phyloP scores from a whole-genome alignment of 1,140 invertebrate genomes.

The Hyposmocoma kahamanoa region DNA sequence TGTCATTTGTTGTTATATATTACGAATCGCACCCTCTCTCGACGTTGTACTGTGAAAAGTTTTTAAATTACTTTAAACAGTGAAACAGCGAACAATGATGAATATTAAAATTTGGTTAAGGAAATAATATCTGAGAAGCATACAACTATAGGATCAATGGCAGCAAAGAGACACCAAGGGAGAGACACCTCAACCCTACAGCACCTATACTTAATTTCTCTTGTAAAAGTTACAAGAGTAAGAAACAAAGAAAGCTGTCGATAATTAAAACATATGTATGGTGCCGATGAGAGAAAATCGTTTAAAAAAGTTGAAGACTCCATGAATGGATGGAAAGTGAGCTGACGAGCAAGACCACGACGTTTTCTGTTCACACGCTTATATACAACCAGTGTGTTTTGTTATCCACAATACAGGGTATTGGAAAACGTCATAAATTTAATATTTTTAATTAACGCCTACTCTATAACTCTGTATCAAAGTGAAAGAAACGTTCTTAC shows the following conservation, averaged over 20 bases:
- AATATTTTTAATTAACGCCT: background rate
- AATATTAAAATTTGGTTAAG: too few species aligned
- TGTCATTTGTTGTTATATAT: too few species aligned
- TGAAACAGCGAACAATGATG: too few species aligned
- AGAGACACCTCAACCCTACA: too few species aligned
- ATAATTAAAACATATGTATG: slow-evolving; percentile 18
- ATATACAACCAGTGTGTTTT: background rate
- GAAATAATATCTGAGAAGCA: too few species aligned
- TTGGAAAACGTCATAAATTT: background rate
- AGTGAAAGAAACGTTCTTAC: too few species aligned
- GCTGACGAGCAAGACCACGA: slow-evolving; percentile 31
- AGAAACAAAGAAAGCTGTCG: slow-evolving; percentile 45
- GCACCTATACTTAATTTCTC: slow-evolving; percentile 3
- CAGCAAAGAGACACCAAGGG: too few species aligned
- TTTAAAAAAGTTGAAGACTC: slow-evolving; percentile 57
- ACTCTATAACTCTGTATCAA: too few species aligned
- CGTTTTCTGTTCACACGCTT: slow-evolving; percentile 65
- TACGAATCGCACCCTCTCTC: too few species aligned
- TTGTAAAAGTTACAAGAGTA: slow-evolving; percentile 12
- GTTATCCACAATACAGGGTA: background rate
- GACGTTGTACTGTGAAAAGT: too few species aligned
- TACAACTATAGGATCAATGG: too few species aligned
- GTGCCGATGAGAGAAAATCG: slow-evolving; percentile 48
- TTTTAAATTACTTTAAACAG: too few species aligned
- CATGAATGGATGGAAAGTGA: slow-evolving; percentile 71